Percentiles rank a stretch among this genome's conserved stretches.
Conservation (phyloP, 30 jellyfish, hydroid and myxozoan species). For the Catostylus mosaicus region DNA sequence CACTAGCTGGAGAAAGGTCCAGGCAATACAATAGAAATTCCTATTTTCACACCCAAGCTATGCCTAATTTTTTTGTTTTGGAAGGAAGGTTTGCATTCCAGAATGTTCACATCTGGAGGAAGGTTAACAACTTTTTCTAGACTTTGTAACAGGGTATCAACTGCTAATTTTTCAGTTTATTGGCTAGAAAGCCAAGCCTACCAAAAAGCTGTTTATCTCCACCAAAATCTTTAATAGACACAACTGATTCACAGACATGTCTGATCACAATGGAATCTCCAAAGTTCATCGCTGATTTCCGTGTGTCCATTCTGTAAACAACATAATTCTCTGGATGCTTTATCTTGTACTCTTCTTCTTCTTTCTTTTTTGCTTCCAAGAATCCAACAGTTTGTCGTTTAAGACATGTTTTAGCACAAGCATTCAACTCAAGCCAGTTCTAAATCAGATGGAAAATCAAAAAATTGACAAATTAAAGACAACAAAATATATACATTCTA, state of each 20-base stretch:
- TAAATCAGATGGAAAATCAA: not conserved
- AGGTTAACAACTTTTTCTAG: no score
- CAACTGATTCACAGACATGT: constrained; percentile 79
- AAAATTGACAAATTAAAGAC: not conserved
- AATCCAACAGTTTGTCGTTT: constrained; percentile 68
- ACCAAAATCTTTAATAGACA: constrained; percentile 83
- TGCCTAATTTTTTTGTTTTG: no score
- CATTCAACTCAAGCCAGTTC: constrained; percentile 90
- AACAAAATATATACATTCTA: no score
- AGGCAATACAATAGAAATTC: no score
- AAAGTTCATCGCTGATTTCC: constrained; percentile 79
- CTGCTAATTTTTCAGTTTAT: no score
- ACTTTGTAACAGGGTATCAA: no score
- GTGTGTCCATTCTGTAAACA: constrained; percentile 75
- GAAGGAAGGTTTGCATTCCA: no score
- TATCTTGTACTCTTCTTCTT: constrained; percentile 72
- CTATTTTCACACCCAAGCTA: no score
- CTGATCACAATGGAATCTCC: constrained; percentile 66
- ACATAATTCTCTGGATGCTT: constrained; percentile 86
- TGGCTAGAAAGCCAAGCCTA: constrained; percentile 24
- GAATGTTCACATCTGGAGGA: no score
- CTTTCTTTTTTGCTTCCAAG: constrained; percentile 74
- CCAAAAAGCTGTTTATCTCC: constrained; percentile 88
- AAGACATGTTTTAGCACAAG: constrained; percentile 71
- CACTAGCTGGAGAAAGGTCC: no score